Base-by-base conservation (phyloP, 1,140 invertebrate species). In the Dendrolimus kikuchii region DNA sequence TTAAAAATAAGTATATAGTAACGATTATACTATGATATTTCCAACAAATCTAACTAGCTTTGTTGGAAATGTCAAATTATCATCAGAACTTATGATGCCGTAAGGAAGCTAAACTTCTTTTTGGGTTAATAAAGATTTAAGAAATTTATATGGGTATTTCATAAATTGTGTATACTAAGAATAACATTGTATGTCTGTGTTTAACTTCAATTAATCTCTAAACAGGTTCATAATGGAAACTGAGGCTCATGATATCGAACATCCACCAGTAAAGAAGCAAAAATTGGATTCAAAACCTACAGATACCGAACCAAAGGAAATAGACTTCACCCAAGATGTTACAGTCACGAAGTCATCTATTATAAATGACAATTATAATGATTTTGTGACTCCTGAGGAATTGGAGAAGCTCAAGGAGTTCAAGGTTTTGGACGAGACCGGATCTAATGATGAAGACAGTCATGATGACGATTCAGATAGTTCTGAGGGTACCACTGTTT, bases 401-500 rank as follows among this genome's bases (percentile, higher is more conserved):
- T 38, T 84, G 36, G 66, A 83, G 59, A 72, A 75, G 48, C 58
- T 87, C 6, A 72, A 71, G 53, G 81, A 94, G 59, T 95, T 95
- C 77, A 92, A 95, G 68, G 91, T 95, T 37, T 77, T 95, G 36
- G 94, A 95, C 77, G 94, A 95, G 81, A 89, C 93, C 7, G 90
- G 89, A 46, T 88, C 73, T 6, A 77, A 91, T 60, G 86, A 86
- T 49, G 88, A 90, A 50, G 90, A 92, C 63, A 90, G 90, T 67
- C 88, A 88, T 55, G 84, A 79, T 57, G 77, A 81, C 38, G 71
- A 77, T 23, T 78, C 77, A 6, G 71, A 77, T 39, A 68, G 57
- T 47, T 77, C 77, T 62, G 64, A 88, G 73, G 86, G 85, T 88
- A 75, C 23, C 1, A 23, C 3, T 23, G 70, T 74, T 71, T 66